Base-by-base conservation (phyloP, 2,113 vertebrate species). In the Nanorana parkeri region DNA sequence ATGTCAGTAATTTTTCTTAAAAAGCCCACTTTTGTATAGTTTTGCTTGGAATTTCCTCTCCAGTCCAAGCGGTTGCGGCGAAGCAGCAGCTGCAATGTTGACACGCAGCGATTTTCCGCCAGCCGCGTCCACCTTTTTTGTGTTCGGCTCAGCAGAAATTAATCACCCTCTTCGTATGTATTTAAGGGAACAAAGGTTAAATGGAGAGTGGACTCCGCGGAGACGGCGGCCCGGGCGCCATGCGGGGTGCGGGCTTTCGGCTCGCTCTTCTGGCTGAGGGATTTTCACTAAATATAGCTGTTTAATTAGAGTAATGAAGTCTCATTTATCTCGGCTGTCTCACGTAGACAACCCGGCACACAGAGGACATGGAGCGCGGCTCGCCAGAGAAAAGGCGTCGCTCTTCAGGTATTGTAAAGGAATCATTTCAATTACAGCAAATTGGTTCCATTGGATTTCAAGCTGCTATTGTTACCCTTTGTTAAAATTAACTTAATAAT, bases 111-210 rank as follows among this genome's bases (percentile, higher is more conserved):
- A 47, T 47, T 47, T 47, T 47, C 41, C n/a, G 64, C 26, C 77
- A 24, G 26, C 77, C 67, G 47, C 24, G 1, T 17, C 56, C 28
- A 55, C 65, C 65, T 29, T 32, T n/a, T 5, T n/a, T 26, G 5
- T 20, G 58, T 64, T 72, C 23, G 17, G 20, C 19, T 52, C 36
- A 51, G 67, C 24, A n/a, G 47, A 54, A 72, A 64, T 72, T 24
- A 72, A 64, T 72, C 26, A 21, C 20, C 24, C 15, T 13, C 11
- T 58, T 64, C 54, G 63, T 54, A 72, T 72, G 68, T 55, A 64
- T 81, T 63, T 72, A 26, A n/a, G 6, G 32, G 78, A 64, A 81
- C 56, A 81, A 71, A 81, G 78, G 68, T 36, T 72, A 68, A 21
- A 21, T 19, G 23, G 58, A 64, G 36, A 72, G 68, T 68, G 72